Evolutionary conservation across 2,888 invertebrate genomes (phyloP), one percentile per base, ranked within the genome.

Genomic region (Erebia ligea): DNA sequence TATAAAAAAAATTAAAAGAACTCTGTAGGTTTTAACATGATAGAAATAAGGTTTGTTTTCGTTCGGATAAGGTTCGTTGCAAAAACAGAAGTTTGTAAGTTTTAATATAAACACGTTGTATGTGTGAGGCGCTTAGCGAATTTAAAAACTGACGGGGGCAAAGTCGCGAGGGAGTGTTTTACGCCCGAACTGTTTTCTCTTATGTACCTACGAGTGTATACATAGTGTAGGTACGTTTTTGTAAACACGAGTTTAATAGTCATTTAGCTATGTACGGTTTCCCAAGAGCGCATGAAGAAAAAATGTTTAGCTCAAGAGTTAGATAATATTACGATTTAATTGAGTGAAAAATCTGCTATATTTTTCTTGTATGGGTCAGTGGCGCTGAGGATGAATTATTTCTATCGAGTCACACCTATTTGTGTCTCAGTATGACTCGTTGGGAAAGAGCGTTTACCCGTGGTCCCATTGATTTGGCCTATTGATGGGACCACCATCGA

Each of bases 51-150:
- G 73, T 74, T 52, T 69, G 70, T 73, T 73, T 76, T 78, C 50
- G 71, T 67, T 70, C 65, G 69, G 19, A 13, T 13, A 19, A 5
- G 15, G 1, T 70, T 64, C 65, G 58, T 48, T 65, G 72, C 66
- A 71, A 75, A 75, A 80, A 79, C 78, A 74, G 59, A 76, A 75
- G 70, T 81, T 82, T 79, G 81, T 81, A 75, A 81, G 78, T 85
- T 87, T 85, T 85, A 84, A 83, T 86, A 86, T 85, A 87, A 86
- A 85, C 82, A 86, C 74, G 72, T 77, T 80, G 77, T 85, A 80
- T 83, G 82, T 86, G 85, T 86, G 86, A 82, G 81, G 80, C 81
- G 87, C 87, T 89, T 89, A 87, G 85, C 85, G 86, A 89, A 86
- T 91, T 90, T 85, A 68, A 86, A 65, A 89, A 85, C 83, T 84